Evolutionary conservation across 2,888 invertebrate species (phyloP), one percentile per base, ranked within the genome.

Genomic region (Sinohyriopsis cumingii): DNA sequence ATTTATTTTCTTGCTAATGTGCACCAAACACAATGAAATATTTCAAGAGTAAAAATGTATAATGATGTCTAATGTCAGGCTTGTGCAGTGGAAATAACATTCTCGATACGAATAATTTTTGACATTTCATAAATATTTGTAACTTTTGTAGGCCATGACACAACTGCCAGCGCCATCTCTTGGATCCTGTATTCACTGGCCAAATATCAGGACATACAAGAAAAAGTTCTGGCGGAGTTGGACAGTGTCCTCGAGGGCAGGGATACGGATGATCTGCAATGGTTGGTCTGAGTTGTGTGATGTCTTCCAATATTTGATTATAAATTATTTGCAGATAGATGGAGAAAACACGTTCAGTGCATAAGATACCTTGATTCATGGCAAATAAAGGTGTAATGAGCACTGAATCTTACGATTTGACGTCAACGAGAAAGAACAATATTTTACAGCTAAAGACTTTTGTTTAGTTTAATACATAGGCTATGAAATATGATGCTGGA

Each of bases 171-270:
- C 62, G 81, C 81, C 64, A 79, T 86, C 33, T 84, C 85, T 0
- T 86, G 85, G 85, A 82, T 79, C 15, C 70, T 86, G 7, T 84
- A 82, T 67, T 77, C 80, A 15, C 69, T 86, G 24, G 84, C 85
- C 0, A 70, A 69, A 60, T 74, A 86, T 71, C 80, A 78, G n/a
- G 80, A 83, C 20, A 70, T 72, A 45, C 86, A 86, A 71, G 67
- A 63, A 22, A 77, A 78, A 24, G 55, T 28, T 55, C 64, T 25
- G 28, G 55, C 54, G 1, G 64, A 64, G 19, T 24, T 64, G 1
- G 28, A 64, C 55, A 20, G 28, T 5, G 15, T 64, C 15, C 55
- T 64, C 0, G 55, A n/a, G 15, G 24, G 12, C 9, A 55, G 55
- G 25, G 64, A 64, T 9, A 63, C 63, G 3, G 63, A 63, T 33